A percentile compares a stretch with the other conserved stretches of the same genome.
phyloP scores from a whole-genome alignment of 2,797 vertebrate species.

The Propithecus deckenii region DNA sequence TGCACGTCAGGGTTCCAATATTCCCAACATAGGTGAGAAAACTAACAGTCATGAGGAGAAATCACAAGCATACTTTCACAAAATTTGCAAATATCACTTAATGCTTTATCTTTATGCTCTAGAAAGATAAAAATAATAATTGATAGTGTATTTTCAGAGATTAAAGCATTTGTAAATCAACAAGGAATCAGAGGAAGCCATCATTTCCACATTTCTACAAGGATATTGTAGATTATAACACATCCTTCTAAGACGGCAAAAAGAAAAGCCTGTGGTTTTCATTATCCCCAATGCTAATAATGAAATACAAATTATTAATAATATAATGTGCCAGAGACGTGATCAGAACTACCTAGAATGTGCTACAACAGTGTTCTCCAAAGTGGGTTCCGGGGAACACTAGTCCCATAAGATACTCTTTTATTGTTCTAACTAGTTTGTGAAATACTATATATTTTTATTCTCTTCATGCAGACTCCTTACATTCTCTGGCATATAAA shows the following conservation, averaged over 20 bases:
- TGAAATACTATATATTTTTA: neutral
- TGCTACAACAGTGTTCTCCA: neutral
- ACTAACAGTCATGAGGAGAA: neutral
- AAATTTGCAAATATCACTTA: neutral
- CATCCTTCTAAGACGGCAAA: neutral
- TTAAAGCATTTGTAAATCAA: neutral
- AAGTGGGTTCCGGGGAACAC: neutral
- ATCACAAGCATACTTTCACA: neutral
- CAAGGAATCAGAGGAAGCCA: neutral
- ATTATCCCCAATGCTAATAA: neutral
- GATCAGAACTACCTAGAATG: neutral
- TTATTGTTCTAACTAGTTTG: neutral
- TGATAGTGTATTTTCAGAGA: neutral
- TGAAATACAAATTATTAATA: neutral
- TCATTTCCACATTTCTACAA: neutral
- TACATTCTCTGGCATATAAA: neutral
- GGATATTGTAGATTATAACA: neutral
- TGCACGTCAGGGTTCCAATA: neutral
- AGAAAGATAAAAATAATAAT: neutral
- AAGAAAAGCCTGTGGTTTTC: neutral
- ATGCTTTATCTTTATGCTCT: neutral
- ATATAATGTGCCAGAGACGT: neutral
- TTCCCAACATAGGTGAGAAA: neutral
- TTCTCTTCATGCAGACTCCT: neutral
- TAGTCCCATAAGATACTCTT: neutral